Base-by-base conservation (phyloP, 2,888 invertebrate species). In the Drosophila kuntzei region DNA sequence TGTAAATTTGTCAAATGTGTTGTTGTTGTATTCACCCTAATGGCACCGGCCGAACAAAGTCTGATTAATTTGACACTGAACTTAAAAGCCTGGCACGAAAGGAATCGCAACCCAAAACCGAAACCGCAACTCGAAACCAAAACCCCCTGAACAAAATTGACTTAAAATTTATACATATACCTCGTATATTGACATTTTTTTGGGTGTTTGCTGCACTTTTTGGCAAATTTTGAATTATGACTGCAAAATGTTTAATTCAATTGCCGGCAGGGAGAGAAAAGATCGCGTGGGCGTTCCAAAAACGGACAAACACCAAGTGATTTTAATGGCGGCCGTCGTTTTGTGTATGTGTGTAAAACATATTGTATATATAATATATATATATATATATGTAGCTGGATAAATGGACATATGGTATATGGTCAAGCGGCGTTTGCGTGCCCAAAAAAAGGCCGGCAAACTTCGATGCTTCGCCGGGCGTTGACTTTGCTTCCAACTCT, bases 11-110 rank as follows among this genome's bases (percentile, higher is more conserved):
- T 72, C 76, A 76, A 72, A 75, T 72, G 53, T 27, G 25, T 64
- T 58, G 36, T 20, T 55, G 27, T 18, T 57, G 44, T 47, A 54
- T 55, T 55, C 60, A 55, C 58, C 37, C 32, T 39, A 55, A 43
- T 70, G 70, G 64, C 65, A 66, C 50, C 47, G 51, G 16, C 54
- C 60, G 66, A 75, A 83, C 78, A 70, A 82, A 84, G 86, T 76
- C 83, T 84, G 83, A 84, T 84, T 84, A 84, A 84, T 84, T 85
- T 84, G 83, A 84, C 83, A 84, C 88, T 87, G 65, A 83, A 85
- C 83, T 57, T 78, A 73, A 79, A 73, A 75, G 79, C 87, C 74
- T 70, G 77, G 44, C 73, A 73, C 71, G 74, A 63, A 75, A 69
- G 80, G 74, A 70, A 59, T 49, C 74, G 39, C 71, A 63, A 70